These are phyloP conservation scores for Anagrus nilaparvatae DNA, from an alignment of 1,140 invertebrate species.

Conservation along the genomic window DNA sequence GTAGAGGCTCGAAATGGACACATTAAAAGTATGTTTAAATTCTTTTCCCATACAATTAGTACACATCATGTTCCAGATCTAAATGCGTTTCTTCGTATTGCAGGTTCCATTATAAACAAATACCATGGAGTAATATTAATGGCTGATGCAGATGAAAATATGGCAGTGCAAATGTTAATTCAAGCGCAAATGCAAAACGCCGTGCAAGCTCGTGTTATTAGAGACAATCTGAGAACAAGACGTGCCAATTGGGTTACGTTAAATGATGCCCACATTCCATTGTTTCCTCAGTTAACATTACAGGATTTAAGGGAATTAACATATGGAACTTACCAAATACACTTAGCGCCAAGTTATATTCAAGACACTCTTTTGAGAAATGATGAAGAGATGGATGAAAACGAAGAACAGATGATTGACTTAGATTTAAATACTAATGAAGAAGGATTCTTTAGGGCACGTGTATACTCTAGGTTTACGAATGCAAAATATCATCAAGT, in stretches of 20 bases:
- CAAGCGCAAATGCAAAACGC: constrained; percentile 2
- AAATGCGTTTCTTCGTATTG: background rate
- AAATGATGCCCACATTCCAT: background rate
- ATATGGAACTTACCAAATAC: too few species aligned
- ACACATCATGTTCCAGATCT: constrained; percentile 1
- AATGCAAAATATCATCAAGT: too few species aligned
- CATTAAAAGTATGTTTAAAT: constrained; percentile 10
- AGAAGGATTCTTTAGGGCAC: too few species aligned
- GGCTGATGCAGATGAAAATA: background rate
- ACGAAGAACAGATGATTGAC: too few species aligned
- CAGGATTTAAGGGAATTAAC: constrained; percentile 1
- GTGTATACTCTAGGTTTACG: too few species aligned
- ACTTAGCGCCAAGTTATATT: too few species aligned
- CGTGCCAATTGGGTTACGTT: constrained; percentile 9
- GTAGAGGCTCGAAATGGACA: constrained; percentile 10
- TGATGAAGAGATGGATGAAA: too few species aligned
- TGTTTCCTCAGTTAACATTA: constrained; percentile 7
- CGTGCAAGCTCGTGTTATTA: constrained; percentile 9
- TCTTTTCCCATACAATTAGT: constrained; percentile 1
- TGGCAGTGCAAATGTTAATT: background rate
- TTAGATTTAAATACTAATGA: too few species aligned
- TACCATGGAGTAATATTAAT: background rate
- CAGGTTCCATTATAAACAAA: background rate
- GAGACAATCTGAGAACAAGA: constrained; percentile 8
- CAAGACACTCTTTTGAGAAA: too few species aligned